Evolutionary conservation across 2,797 vertebrate species (phyloP).

Genomic region (Mormyrus hasselquistii): DNA sequence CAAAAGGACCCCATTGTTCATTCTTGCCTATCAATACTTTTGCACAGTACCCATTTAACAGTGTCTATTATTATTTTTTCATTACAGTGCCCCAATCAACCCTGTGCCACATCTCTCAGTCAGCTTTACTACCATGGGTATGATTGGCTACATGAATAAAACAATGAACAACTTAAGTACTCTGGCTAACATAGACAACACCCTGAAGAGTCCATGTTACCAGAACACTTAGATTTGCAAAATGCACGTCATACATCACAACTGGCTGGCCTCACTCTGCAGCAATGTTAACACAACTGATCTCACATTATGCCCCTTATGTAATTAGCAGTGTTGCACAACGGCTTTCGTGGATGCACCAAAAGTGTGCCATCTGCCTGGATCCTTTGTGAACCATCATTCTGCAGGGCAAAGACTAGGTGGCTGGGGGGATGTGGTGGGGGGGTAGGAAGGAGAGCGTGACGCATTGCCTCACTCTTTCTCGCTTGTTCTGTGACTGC

Average conservation of each 20-base stretch:
- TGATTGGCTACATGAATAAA: background rate
- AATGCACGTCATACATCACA: background rate
- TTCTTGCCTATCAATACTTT: background rate
- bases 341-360: background rate
- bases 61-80: background rate
- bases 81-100: background rate
- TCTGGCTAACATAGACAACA: background rate
- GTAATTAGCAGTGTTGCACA: conserved; percentile 1
- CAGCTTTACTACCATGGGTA: background rate
- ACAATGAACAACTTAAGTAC: background rate
- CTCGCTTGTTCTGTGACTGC: conserved; percentile 30
- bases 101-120: background rate
- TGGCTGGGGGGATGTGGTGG: background rate
- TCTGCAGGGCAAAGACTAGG: conserved; percentile 8
- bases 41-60: background rate
- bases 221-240: background rate
- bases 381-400: conserved; percentile 34
- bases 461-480: conserved; percentile 10
- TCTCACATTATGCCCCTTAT: background rate
- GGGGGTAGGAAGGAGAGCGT: conserved; percentile 11
- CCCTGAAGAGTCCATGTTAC: background rate
- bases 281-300: conserved; percentile 21
- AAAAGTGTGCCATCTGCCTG: conserved; percentile 33
- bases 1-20: background rate
- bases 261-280: conserved; percentile 18